Conservation (phyloP, 2,113 vertebrate genomes). For the Scatophagus argus region DNA sequence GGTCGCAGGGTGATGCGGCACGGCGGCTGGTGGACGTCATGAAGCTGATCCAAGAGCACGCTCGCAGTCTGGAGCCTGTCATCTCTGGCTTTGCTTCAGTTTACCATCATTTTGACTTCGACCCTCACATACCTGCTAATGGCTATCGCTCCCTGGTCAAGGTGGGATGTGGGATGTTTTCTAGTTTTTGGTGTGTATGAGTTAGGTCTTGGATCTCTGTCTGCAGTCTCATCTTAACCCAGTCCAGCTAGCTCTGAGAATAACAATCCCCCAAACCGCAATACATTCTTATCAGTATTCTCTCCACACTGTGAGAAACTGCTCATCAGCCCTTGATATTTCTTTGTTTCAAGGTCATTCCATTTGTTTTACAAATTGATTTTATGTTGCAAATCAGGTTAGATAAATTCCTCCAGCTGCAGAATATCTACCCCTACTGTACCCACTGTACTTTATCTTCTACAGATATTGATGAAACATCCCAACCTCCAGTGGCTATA, state of each 20-base stretch:
- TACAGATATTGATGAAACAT: constrained; percentile 66
- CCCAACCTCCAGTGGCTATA: constrained; percentile 57
- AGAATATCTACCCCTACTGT: constrained; percentile 48
- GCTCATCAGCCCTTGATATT: constrained; percentile 35
- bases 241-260: constrained; percentile 36
- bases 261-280: constrained; percentile 3
- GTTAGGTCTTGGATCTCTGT: background rate
- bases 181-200: background rate
- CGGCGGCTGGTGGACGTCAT: constrained; percentile 83
- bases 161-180: constrained; percentile 60
- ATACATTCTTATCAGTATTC: constrained; percentile 49
- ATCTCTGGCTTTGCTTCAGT: constrained; percentile 84
- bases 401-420: constrained; percentile 57
- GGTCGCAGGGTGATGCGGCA: constrained; percentile 78
- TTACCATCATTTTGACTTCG: constrained; percentile 92
- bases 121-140: constrained; percentile 90
- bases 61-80: constrained; percentile 85
- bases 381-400: constrained; percentile 61
- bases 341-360: constrained; percentile 70
- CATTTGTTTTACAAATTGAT: constrained; percentile 72
- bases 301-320: constrained; percentile 45
- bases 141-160: constrained; percentile 93
- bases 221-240: constrained; percentile 18
- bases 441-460: constrained; percentile 62
- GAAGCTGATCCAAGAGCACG: constrained; percentile 87